These are phyloP conservation scores for Zaprionus africanus DNA, from an alignment of 1,140 invertebrate species.

Conservation along the genomic window DNA sequence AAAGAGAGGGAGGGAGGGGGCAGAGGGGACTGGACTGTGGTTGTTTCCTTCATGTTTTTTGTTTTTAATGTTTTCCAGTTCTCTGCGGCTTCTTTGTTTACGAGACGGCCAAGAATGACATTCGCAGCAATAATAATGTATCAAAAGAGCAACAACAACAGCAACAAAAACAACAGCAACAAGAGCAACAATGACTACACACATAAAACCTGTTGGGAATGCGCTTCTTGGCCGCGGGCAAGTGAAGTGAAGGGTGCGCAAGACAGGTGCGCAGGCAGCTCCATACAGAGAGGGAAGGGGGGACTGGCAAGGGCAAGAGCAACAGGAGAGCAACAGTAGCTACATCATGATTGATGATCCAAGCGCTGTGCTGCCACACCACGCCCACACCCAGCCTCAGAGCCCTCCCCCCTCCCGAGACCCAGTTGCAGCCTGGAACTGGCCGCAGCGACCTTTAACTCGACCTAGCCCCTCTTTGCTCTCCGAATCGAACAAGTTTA, in stretches of 20 bases:
- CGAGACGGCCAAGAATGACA: slow-evolving; percentile 31
- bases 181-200: not conserved
- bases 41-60: slow-evolving; percentile 15
- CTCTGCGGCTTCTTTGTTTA: slow-evolving; percentile 21
- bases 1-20: not conserved
- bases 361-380: not conserved
- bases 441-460: slow-evolving; percentile 30
- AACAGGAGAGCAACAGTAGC: slow-evolving; percentile 24
- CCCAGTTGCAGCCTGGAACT: not conserved
- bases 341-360: slow-evolving; percentile 40
- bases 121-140: slow-evolving; percentile 29
- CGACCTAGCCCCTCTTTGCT: not conserved
- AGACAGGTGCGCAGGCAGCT: slow-evolving; percentile 14
- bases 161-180: not conserved
- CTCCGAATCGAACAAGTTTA: slow-evolving; percentile 37
- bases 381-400: slow-evolving; percentile 11
- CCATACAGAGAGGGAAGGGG: not conserved
- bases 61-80: slow-evolving; percentile 19
- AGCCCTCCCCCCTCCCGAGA: too few species aligned
- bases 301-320: not conserved
- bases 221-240: slow-evolving; percentile 26
- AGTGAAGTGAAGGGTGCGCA: slow-evolving; percentile 31
- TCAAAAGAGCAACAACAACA: slow-evolving; percentile 18
- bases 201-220: slow-evolving; percentile 39
- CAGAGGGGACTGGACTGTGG: not conserved